Evolutionary conservation across 2,797 vertebrate species (phyloP).

Genomic region (Phoeniculus purpureus): DNA sequence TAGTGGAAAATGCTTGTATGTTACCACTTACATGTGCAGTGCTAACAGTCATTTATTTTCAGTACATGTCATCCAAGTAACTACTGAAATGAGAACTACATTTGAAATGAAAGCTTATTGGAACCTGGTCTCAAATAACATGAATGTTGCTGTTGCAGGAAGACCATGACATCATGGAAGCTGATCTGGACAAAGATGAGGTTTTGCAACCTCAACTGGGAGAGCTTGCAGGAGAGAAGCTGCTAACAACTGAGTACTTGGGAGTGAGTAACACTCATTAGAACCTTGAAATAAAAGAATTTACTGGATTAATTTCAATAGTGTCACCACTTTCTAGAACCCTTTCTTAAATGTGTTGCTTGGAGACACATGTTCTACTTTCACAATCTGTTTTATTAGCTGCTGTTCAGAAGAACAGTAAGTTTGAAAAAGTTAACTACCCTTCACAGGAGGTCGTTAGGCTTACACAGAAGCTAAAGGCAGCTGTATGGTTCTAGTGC

Average conservation of each 20-base stretch:
- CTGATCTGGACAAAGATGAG: constrained; percentile 91
- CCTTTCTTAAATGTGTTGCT: not conserved
- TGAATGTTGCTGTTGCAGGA: constrained; percentile 81
- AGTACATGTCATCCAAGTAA: not conserved
- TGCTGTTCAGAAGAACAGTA: not conserved
- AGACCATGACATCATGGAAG: constrained; percentile 82
- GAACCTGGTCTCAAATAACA: not conserved
- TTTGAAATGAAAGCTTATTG: not conserved
- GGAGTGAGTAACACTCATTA: constrained; percentile 81
- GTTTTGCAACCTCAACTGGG: constrained; percentile 86
- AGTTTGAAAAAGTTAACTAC: not conserved
- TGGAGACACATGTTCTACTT: not conserved
- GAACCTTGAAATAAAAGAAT: not conserved
- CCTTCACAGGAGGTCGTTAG: not conserved
- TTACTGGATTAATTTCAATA: not conserved
- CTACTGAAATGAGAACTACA: not conserved
- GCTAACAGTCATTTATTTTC: not conserved
- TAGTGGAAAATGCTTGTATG: not conserved
- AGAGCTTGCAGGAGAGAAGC: constrained; percentile 91
- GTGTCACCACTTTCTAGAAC: not conserved
- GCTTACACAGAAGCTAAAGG: constrained; percentile 27
- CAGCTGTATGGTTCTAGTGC: not conserved
- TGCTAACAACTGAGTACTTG: constrained; percentile 93
- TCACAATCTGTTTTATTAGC: not conserved
- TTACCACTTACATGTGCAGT: not conserved